phyloP scores from a whole-genome alignment of 2,888 invertebrate genomes.

The Coremacera marginata region DNA sequence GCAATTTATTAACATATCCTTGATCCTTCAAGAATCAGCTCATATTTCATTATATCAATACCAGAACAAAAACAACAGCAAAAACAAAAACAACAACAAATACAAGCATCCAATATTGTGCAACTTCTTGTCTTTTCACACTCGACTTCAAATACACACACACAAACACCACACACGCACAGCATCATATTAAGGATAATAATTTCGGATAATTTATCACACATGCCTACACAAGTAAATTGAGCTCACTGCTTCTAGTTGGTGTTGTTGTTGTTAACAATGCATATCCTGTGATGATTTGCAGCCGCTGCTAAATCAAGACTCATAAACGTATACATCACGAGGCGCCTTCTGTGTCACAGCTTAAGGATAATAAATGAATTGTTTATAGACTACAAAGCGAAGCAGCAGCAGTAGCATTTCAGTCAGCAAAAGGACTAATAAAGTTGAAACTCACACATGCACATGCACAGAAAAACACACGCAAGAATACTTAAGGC shows the following conservation, averaged over 20 bases:
- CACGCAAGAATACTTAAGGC: neutral
- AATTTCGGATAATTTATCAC: slow-evolving; percentile 62
- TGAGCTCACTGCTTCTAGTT: slow-evolving; percentile 14
- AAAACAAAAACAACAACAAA: too few relatives aligned
- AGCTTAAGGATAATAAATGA: slow-evolving; percentile 38
- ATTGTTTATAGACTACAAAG: slow-evolving; percentile 36
- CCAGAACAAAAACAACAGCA: neutral
- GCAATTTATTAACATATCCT: slow-evolving; percentile 27
- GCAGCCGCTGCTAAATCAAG: slow-evolving; percentile 67
- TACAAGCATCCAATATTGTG: slow-evolving; percentile 1
- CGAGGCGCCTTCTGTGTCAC: slow-evolving; percentile 34
- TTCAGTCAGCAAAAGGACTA: neutral
- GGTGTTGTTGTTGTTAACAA: neutral
- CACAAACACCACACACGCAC: neutral
- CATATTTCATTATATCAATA: slow-evolving; percentile 33
- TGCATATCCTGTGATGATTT: slow-evolving; percentile 57
- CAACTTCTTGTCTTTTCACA: neutral
- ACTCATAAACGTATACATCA: slow-evolving; percentile 60
- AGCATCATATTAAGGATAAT: slow-evolving; percentile 29
- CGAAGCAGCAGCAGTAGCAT: neutral
- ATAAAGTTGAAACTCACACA: neutral
- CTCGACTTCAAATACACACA: neutral
- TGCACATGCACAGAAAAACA: neutral
- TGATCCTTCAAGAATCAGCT: slow-evolving; percentile 33
- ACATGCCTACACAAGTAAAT: slow-evolving; percentile 60